These are phyloP conservation scores for Sardina pilchardus DNA, from an alignment of 2,113 vertebrate genomes.

Conservation along the genomic window DNA sequence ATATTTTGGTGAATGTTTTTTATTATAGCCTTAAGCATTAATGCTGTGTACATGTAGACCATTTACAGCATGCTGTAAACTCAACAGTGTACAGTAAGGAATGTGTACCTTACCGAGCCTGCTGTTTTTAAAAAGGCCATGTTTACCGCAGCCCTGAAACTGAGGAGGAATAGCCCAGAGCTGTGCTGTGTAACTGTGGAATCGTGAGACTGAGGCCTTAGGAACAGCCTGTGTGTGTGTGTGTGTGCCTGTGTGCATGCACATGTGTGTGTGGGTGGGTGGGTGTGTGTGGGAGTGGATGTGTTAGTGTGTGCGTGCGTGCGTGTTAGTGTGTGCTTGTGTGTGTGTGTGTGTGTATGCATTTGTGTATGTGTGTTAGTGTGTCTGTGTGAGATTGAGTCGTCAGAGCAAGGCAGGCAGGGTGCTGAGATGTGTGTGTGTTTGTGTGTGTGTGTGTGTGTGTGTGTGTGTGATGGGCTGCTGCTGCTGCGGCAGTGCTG, in stretches of 20 bases:
- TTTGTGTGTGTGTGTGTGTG: slow-evolving; percentile 33
- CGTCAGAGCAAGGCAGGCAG: slow-evolving; percentile 46
- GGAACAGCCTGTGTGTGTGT: slow-evolving; percentile 17
- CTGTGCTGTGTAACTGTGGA: slow-evolving; percentile 15
- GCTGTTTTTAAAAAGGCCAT: not conserved
- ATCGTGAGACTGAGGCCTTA: slow-evolving; percentile 2
- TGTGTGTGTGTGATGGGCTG: slow-evolving; percentile 25
- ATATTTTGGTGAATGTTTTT: not conserved
- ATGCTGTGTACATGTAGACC: not conserved
- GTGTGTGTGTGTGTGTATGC: not conserved
- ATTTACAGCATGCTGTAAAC: not conserved
- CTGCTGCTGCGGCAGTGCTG: not conserved
- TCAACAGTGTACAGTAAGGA: not conserved
- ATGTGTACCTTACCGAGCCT: not conserved
- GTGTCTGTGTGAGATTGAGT: slow-evolving; percentile 43
- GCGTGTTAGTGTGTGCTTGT: not conserved
- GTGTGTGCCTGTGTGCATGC: slow-evolving; percentile 24
- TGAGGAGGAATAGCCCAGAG: not conserved
- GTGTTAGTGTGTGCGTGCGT: not conserved
- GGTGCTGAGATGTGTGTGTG: slow-evolving; percentile 53
- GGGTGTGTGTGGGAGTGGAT: not conserved
- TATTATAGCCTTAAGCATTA: not conserved
- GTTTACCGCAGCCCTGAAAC: slow-evolving; percentile 20
- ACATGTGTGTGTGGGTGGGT: not conserved
- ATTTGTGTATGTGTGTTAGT: not conserved